Conservation (phyloP, 2,888 invertebrate genomes). For the Acleris sparsana region DNA sequence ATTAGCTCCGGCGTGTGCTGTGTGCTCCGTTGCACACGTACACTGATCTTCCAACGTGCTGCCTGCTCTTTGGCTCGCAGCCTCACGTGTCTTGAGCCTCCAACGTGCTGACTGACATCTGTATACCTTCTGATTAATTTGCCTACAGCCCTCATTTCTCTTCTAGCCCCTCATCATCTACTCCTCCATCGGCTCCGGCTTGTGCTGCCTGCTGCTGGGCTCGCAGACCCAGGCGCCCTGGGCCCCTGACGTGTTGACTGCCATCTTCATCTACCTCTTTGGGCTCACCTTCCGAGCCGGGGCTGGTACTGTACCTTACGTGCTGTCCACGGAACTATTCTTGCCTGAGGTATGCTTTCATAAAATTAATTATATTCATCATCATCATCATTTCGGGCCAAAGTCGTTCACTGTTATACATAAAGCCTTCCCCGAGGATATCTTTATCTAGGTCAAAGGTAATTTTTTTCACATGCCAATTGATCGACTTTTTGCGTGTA, state of each 20-base stretch:
- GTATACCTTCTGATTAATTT: constrained; percentile 46
- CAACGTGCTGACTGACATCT: constrained; percentile 51
- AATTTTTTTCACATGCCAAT: no score
- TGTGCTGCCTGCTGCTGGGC: constrained; percentile 48
- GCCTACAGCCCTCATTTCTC: not conserved
- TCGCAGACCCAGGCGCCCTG: constrained; percentile 59
- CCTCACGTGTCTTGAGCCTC: constrained; percentile 63
- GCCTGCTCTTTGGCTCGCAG: no score
- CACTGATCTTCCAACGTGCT: no score
- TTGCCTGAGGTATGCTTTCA: constrained; percentile 57
- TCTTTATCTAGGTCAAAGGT: no score
- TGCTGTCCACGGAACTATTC: constrained; percentile 59
- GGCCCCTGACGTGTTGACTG: constrained; percentile 60
- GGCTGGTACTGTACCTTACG: constrained; percentile 60
- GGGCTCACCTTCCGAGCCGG: constrained; percentile 52
- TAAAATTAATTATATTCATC: no score
- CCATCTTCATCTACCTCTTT: constrained; percentile 54
- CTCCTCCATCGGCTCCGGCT: constrained; percentile 7
- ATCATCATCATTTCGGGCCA: no score
- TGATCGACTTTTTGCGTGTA: no score
- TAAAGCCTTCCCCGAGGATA: no score
- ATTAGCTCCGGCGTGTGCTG: constrained; percentile 1
- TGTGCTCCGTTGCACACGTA: no score
- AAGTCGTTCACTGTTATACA: no score
- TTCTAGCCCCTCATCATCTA: constrained; percentile 5